Conservation (phyloP, 2,797 vertebrate genomes). For the Notoglanidium macrostoma region DNA sequence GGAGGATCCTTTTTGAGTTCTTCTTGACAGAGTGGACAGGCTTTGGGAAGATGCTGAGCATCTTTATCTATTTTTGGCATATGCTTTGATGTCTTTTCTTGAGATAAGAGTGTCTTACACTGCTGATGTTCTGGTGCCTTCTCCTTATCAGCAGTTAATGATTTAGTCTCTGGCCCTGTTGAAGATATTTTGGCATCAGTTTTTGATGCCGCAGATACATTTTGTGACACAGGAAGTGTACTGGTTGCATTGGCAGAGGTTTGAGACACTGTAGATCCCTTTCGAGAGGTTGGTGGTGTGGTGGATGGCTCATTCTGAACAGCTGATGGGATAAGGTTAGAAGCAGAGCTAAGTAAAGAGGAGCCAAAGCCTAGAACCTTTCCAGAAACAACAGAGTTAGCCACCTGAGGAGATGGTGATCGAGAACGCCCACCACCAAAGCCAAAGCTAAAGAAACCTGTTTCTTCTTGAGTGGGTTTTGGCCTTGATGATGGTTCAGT, state of each 20-base stretch:
- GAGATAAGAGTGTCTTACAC: conserved; percentile 66
- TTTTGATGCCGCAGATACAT: conserved; percentile 57
- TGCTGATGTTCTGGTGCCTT: conserved; percentile 69
- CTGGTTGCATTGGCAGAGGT: conserved; percentile 33
- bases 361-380: conserved; percentile 95
- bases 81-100: conserved; percentile 53
- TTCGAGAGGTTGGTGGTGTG: conserved; percentile 66
- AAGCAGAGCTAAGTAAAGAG: conserved; percentile 92
- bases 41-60: conserved; percentile 47
- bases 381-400: conserved; percentile 75
- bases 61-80: conserved; percentile 49
- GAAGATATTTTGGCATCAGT: conserved; percentile 69
- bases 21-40: conserved; percentile 84
- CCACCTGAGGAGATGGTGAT: conserved; percentile 67
- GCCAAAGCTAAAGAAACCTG: conserved; percentile 53
- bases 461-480: conserved; percentile 61
- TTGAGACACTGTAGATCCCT: conserved; percentile 54
- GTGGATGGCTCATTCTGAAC: conserved; percentile 78
- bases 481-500: conserved; percentile 34
- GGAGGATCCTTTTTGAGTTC: conserved; percentile 77
- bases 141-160: conserved; percentile 62
- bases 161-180: conserved; percentile 67
- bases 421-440: conserved; percentile 72
- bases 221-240: conserved; percentile 50
- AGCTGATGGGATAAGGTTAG: conserved; percentile 85